phyloP scores from a whole-genome alignment of 2,888 invertebrate species.

The Sphinx pinastri region DNA sequence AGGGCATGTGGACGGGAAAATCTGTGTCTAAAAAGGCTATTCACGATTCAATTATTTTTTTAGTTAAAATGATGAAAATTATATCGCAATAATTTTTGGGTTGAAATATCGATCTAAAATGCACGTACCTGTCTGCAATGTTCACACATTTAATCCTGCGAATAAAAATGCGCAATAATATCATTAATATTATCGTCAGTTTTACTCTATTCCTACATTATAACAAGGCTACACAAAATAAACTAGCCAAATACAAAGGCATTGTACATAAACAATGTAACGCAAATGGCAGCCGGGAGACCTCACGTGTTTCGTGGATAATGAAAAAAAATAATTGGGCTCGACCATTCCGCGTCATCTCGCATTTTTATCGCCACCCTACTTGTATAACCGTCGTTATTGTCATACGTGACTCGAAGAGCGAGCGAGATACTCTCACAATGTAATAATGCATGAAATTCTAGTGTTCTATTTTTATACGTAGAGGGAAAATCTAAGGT shows the following conservation, averaged over 20 bases:
- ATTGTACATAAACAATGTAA: constrained; percentile 11
- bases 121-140: too few relatives aligned
- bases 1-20: too few relatives aligned
- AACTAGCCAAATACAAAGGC: constrained; percentile 1
- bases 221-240: neutral
- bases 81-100: too few relatives aligned
- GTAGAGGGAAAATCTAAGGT: neutral
- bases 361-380: constrained; percentile 34
- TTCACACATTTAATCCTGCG: too few relatives aligned
- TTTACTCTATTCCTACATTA: neutral
- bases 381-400: constrained; percentile 33
- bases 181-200: too few relatives aligned
- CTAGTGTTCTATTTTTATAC: neutral
- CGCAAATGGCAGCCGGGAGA: constrained; percentile 28
- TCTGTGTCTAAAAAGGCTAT: too few relatives aligned
- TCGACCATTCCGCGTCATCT: constrained; percentile 37
- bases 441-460: neutral
- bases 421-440: neutral
- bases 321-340: constrained; percentile 41
- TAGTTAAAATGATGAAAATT: too few relatives aligned
- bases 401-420: constrained; percentile 34
- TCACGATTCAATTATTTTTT: too few relatives aligned
- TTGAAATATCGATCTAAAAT: too few relatives aligned
- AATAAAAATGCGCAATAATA: too few relatives aligned
- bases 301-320: constrained; percentile 31